phyloP scores from a whole-genome alignment of 2,888 invertebrate genomes.

The Rhodophaea formosa region DNA sequence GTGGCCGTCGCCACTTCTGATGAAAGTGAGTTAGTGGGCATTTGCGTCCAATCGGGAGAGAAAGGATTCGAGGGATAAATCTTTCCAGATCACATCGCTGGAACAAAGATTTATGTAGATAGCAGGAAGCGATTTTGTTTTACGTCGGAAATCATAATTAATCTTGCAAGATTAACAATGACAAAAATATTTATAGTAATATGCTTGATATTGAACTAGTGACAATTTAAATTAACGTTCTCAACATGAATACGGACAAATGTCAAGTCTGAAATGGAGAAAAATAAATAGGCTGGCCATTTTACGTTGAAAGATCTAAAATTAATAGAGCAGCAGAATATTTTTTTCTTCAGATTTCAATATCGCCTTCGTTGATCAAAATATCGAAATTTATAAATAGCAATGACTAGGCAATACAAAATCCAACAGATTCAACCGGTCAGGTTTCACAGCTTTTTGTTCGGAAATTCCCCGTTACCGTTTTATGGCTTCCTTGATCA shows the following conservation, averaged over 20 bases:
- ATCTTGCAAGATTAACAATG: too few relatives aligned
- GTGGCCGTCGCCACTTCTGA: slow-evolving; percentile 22
- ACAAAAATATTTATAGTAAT: too few relatives aligned
- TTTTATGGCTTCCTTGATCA: slow-evolving; percentile 21
- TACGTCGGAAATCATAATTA: not conserved
- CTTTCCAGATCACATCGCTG: not conserved
- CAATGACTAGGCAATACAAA: not conserved
- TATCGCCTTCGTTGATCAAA: too few relatives aligned
- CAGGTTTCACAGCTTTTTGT: not conserved
- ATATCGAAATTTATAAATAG: too few relatives aligned
- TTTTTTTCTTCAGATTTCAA: too few relatives aligned
- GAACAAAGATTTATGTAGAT: not conserved
- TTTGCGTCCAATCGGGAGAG: not conserved
- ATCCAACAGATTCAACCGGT: slow-evolving; percentile 3
- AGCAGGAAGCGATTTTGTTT: not conserved
- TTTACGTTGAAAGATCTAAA: too few relatives aligned
- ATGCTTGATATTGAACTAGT: too few relatives aligned
- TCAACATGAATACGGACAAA: too few relatives aligned
- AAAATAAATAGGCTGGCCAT: too few relatives aligned
- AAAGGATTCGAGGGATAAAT: not conserved
- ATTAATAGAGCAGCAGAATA: too few relatives aligned
- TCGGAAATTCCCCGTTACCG: not conserved
- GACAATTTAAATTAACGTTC: too few relatives aligned
- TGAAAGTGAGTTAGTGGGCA: not conserved
- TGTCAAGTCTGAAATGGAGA: too few relatives aligned